Evolutionary conservation across 2,113 vertebrate genomes (phyloP), one percentile per base, ranked within the genome.

Genomic region (Bambusicola thoracicus): DNA sequence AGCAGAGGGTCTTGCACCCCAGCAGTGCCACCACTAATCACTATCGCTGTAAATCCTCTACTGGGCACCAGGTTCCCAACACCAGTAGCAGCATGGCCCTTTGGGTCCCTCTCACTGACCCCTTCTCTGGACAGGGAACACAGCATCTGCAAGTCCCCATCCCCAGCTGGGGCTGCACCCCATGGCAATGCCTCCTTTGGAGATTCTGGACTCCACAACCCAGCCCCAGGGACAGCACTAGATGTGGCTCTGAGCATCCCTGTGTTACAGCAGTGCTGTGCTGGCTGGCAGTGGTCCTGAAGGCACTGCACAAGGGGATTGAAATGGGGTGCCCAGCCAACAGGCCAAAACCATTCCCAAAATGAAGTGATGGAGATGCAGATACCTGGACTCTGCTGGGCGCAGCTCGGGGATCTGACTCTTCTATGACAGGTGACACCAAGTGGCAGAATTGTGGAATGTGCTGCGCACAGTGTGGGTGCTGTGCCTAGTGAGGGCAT

Each of bases 391-490:
- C 11, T 53, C 7, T 36, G 46, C 66, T 66, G 72, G 29, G 25
- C 32, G 34, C 24, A 7, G 6, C 13, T 72, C 58, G 14, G 41
- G 36, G 53, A 41, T 34, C 55, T 6, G 36, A 49, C 13, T 44
- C 32, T 61, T 58, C 76, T 59, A 70, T 27, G 41, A 55, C 59
- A 86, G 67, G 75, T 94, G 96, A 96, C 94, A 96, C 89, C 94
- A 91, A 82, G 91, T 51, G 95, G 89, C 76, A 85, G 91, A 85
- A 72, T 2, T 5, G 51, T 61, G 89, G 89, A 41, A 89, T 4
- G 40, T 2, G 0, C 38, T 41, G 51, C 12, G 51, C 7, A 13
- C 2, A 1, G 16, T 3, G 17, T n/a, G 32, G 17, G 49, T 18
- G 21, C 44, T 32, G 32, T 20, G n/a, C 25, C 55, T 1, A 4